Evolutionary conservation across 1,140 invertebrate genomes (phyloP).

Genomic region (Anthonomus grandis): DNA sequence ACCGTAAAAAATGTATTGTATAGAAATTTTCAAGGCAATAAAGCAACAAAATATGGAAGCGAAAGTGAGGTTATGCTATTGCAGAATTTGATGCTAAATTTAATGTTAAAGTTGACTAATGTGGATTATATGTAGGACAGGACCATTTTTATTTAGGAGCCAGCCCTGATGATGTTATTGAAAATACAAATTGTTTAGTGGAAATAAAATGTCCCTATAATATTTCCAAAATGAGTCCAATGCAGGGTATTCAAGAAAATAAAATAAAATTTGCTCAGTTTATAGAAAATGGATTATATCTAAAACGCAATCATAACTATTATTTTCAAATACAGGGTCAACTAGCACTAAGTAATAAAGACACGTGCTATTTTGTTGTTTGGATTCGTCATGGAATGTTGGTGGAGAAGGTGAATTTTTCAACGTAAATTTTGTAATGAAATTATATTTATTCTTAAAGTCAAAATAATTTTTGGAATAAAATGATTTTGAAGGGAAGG

Average conservation of each 20-base stretch:
- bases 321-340: constrained; percentile 3
- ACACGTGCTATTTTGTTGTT: not conserved
- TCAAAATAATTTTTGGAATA: not conserved
- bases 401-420: not conserved
- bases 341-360: not conserved
- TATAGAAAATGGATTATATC: not conserved
- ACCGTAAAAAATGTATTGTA: not conserved
- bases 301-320: constrained; percentile 2
- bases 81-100: not conserved
- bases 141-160: not conserved
- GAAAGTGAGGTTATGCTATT: too few species aligned
- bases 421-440: not conserved
- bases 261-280: constrained; percentile 1
- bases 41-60: too few species aligned
- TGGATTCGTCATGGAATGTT: not conserved
- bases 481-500: too few species aligned
- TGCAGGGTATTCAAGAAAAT: not conserved
- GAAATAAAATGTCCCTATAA: constrained; percentile 7
- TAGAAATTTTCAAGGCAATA: too few species aligned
- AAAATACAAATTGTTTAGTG: too few species aligned
- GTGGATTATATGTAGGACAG: not conserved
- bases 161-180: constrained; percentile 6
- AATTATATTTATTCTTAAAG: too few species aligned
- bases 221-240: not conserved
- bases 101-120: not conserved